Conservation (phyloP, 2,113 vertebrate genomes). For the Macheiramphus alcinus region DNA sequence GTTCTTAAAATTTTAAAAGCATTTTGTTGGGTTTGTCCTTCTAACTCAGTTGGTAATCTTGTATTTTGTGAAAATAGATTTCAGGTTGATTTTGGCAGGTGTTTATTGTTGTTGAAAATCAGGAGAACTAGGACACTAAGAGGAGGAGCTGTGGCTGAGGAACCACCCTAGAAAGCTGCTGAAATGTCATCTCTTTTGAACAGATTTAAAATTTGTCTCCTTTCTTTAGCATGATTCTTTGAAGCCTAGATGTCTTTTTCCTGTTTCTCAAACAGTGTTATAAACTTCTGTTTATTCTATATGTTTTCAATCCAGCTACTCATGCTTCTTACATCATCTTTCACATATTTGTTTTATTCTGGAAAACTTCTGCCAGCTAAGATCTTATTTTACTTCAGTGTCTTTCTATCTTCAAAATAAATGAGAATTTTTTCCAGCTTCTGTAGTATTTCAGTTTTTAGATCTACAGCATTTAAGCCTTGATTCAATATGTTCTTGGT, state of each 20-base stretch:
- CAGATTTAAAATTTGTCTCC: background rate
- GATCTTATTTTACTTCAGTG: background rate
- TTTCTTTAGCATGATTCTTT: background rate
- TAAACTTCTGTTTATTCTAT: background rate
- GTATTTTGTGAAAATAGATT: background rate
- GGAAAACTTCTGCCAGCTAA: background rate
- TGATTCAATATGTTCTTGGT: background rate
- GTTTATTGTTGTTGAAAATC: background rate
- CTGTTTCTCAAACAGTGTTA: background rate
- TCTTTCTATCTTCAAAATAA: background rate
- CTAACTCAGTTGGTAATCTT: background rate
- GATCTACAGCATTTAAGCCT: background rate
- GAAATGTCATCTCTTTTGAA: background rate
- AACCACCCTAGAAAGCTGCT: background rate
- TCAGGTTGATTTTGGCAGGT: constrained; percentile 19
- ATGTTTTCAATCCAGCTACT: background rate
- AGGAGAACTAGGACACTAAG: background rate
- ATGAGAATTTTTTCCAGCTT: background rate
- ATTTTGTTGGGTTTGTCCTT: background rate
- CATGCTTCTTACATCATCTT: background rate
- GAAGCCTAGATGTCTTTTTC: background rate
- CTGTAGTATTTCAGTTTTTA: background rate
- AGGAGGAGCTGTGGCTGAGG: background rate
- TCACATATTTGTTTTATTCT: background rate
- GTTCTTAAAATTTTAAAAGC: constrained; percentile 26